A percentile compares a stretch with the other conserved stretches of the same genome.
These are phyloP conservation scores for Callitettix versicolor DNA, from an alignment of 1,140 invertebrate genomes.

Conservation along the genomic window DNA sequence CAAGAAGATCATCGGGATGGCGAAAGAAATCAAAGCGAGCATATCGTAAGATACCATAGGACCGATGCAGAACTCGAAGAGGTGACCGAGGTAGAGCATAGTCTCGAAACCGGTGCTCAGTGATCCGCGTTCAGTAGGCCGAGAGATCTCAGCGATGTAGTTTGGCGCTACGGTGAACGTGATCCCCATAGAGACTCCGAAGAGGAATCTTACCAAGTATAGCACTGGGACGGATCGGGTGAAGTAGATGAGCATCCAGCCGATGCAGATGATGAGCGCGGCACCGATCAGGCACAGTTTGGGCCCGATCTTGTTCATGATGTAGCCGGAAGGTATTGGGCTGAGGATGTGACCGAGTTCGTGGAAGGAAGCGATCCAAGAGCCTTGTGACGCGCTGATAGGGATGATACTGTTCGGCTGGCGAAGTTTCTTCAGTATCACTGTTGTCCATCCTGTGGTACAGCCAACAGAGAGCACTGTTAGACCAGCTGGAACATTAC, in stretches of 20 bases:
- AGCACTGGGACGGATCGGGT: slow-evolving; percentile 27
- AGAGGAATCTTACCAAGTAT: slow-evolving; percentile 48
- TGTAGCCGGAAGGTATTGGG: slow-evolving; percentile 30
- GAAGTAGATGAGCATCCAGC: slow-evolving; percentile 17
- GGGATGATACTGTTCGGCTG: slow-evolving; percentile 2
- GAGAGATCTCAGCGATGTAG: slow-evolving; percentile 71
- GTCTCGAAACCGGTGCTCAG: slow-evolving; percentile 68
- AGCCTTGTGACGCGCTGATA: slow-evolving; percentile 16
- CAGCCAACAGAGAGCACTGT: slow-evolving; percentile 37
- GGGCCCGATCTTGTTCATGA: slow-evolving; percentile 65
- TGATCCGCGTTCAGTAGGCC: slow-evolving; percentile 20
- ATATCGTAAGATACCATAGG: slow-evolving; percentile 54
- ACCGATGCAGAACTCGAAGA: slow-evolving; percentile 64
- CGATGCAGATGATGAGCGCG: slow-evolving; percentile 28
- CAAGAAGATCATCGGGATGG: slow-evolving; percentile 48
- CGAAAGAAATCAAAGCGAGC: slow-evolving; percentile 50
- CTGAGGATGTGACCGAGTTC: slow-evolving; percentile 22
- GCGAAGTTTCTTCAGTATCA: slow-evolving; percentile 46
- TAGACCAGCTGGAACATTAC: slow-evolving; percentile 8
- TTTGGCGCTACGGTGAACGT: slow-evolving; percentile 66
- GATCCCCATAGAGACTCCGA: slow-evolving; percentile 59
- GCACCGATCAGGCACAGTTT: slow-evolving; percentile 54
- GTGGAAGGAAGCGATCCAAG: slow-evolving; percentile 21
- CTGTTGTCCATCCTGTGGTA: slow-evolving; percentile 64
- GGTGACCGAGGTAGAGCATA: slow-evolving; percentile 63